A percentile compares a stretch with the other conserved stretches of the same genome.
Conservation (phyloP, 2,797 vertebrate genomes). For the Darevskia nairensis region DNA sequence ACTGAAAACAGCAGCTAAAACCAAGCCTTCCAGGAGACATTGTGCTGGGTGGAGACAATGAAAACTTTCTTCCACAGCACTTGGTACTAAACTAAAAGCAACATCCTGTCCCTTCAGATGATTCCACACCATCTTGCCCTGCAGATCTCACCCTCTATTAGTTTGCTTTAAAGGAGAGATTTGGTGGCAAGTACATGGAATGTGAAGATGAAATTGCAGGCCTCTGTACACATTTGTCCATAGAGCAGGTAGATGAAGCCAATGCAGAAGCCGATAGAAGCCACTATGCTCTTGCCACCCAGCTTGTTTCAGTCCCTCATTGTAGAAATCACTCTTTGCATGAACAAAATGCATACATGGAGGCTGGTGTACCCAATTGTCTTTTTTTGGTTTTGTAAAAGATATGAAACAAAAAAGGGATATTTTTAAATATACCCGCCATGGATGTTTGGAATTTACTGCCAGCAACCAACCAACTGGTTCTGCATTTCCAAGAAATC, state of each 20-base stretch:
- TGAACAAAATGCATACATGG: not conserved
- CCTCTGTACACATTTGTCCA: not conserved
- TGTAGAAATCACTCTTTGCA: not conserved
- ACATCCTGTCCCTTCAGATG: not conserved
- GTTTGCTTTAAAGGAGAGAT: not conserved
- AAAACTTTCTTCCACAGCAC: not conserved
- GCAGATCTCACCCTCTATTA: not conserved
- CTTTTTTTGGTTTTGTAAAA: not conserved
- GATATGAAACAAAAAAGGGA: not conserved
- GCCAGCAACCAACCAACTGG: not conserved
- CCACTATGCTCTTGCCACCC: not conserved
- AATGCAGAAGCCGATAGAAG: not conserved
- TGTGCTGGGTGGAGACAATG: constrained; percentile 65
- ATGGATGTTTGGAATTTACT: not conserved
- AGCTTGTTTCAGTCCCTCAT: not conserved
- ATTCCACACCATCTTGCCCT: not conserved
- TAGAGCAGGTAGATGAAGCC: not conserved
- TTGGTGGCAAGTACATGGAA: not conserved
- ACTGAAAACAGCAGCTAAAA: constrained; percentile 58
- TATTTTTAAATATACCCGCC: not conserved
- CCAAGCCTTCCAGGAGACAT: constrained; percentile 49
- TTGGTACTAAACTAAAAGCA: constrained; percentile 3
- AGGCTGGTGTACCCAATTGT: not conserved
- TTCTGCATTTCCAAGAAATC: too few species aligned
- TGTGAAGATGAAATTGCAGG: not conserved